Evolutionary conservation across 2,797 vertebrate genomes (phyloP), one percentile per base, ranked within the genome.

Genomic region (Argyrosomus regius): DNA sequence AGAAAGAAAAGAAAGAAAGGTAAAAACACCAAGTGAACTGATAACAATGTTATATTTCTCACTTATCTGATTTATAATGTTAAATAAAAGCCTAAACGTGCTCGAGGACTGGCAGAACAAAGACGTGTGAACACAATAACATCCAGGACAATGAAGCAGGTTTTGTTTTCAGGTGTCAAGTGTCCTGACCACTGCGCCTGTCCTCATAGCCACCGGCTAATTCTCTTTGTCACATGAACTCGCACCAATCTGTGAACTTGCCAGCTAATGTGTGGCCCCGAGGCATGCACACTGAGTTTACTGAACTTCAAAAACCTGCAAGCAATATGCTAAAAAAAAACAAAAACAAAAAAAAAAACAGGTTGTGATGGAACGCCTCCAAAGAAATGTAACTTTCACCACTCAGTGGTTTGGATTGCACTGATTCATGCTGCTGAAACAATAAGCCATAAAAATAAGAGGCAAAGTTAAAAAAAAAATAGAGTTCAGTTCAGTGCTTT

Each of bases 91-190:
- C 5, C 17, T 5, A 58, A 46, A 49, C 49, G 62, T 54, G 75
- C 73, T 39, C 1, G 3, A 17, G 63, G 71, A 35, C 68, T 50
- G 28, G 31, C 9, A 59, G 59, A 45, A 48, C 48, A 78, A 49
- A 43, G 70, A 62, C 4, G 12, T 68, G 35, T 26, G 62, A 75
- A 79, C 56, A 88, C 63, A 91, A 91, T 59, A 64, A 48, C 49
- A 80, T 35, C 22, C 49, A 48, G 67, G 80, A 92, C 85, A 92
- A 90, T 85, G 84, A 68, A 3, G 24, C 63, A 77, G 87, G 79
- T 80, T 90, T 91, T 88, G 73, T 76, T 85, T 90, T 67, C 83
- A 92, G 88, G 89, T 92, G 80, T 94, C 89, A 86, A 84, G 87
- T 93, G 77, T 81, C 91, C 68, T 13, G n/a, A 84, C 72, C 39